Evolutionary conservation across 2,797 vertebrate species (phyloP), one percentile per base, ranked within the genome.

Genomic region (Yasuhikotakia modesta): DNA sequence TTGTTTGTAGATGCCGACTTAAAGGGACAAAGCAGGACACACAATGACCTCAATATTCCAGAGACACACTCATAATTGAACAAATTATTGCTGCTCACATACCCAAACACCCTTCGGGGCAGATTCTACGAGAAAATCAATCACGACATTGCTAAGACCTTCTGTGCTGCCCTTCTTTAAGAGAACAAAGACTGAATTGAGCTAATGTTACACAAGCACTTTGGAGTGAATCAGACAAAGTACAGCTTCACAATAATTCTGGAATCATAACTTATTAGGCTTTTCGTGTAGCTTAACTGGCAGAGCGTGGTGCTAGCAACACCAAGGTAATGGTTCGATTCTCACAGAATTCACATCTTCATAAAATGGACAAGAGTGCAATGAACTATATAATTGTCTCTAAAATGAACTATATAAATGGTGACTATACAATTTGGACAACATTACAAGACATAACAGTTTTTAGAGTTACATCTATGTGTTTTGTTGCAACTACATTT

Each of bases 1-100:
- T 86, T 84, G 81, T 84, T 78, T 74, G 82, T 78, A 67, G 81
- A 78, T 79, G 76, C 60, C 73, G 66, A 72, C 70, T 70, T 65
- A 45, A 84, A 79, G 81, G 69, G 67, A 77, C 61, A 57, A 73
- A 75, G 82, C 72, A 35, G 78, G 21, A 81, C 66, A 63, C 71
- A 85, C 82, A 85, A 86, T 78, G 82, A 79, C 80, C 60, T 73
- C 74, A 84, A 84, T 82, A 75, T 81, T 82, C 79, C 69, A 64
- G 35, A 82, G 80, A 64, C 70, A 69, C 76, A 64, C 72, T 83
- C 73, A 76, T 80, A 73, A 79, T 74, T 81, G 70, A 83, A 84
- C 72, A 43, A 61, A 39, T 76, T 80, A 52, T 67, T 76, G 70
- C 77, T 35, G 57, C 60, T 64, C 73, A 39, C 61, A 79, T 16